Evolutionary conservation across 2,113 vertebrate genomes (phyloP).

Genomic region (Monopterus albus): DNA sequence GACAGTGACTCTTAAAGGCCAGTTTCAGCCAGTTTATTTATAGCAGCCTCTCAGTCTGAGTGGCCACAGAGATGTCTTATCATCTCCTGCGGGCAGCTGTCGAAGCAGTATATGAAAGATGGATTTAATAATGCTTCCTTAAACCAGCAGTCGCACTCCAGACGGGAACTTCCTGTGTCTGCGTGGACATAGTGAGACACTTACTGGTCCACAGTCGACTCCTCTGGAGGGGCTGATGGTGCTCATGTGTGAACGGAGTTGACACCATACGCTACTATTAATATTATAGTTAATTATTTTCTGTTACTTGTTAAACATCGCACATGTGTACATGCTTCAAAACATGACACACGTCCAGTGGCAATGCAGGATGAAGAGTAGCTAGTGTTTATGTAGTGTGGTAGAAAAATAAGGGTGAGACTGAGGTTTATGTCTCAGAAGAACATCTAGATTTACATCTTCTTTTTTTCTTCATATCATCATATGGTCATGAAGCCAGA

Average conservation of each 20-base stretch:
- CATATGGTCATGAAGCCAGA: too few relatives aligned
- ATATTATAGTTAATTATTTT: background rate
- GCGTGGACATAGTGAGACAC: constrained; percentile 43
- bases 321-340: background rate
- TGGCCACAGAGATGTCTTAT: constrained; percentile 23
- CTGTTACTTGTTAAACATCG: too few relatives aligned
- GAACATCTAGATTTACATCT: too few relatives aligned
- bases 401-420: constrained; percentile 2
- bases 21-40: background rate
- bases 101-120: constrained; percentile 46
- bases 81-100: constrained; percentile 19
- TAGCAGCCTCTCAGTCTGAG: background rate
- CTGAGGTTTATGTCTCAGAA: background rate
- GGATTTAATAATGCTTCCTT: constrained; percentile 63
- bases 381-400: background rate
- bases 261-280: background rate
- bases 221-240: constrained; percentile 54
- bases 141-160: constrained; percentile 46
- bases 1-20: background rate
- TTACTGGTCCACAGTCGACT: constrained; percentile 46
- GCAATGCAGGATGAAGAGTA: constrained; percentile 8
- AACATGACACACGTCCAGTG: background rate
- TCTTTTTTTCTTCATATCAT: too few relatives aligned
- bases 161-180: constrained; percentile 68
- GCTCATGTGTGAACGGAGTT: constrained; percentile 44